Base-by-base conservation (phyloP, 2,888 invertebrate genomes). In the Ennomos quercinarius region DNA sequence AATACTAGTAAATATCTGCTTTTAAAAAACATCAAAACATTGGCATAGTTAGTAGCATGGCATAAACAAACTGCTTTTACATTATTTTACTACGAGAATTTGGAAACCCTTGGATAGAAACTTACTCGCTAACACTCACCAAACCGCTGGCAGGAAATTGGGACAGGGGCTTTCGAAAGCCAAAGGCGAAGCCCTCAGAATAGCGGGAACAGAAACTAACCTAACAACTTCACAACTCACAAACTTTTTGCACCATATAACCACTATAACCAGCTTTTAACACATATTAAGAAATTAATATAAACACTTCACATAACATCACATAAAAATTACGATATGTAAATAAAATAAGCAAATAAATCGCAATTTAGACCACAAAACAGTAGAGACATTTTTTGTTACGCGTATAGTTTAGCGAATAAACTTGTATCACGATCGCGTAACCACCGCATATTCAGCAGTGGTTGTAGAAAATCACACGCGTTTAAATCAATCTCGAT, bases 171-270 rank as follows among this genome's bases (percentile, higher is more conserved):
- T 56, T 49, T 42, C 40, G 47, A 39, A 47, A 49, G 38, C 35
- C 56, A 43, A 42, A 45, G 42, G 53, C 47, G 73, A 73, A 67
- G 71, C 73, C 79, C 74, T 74, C 76, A 79, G 82, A 86, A 66
- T 78, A 91, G 91, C 90, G 89, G 89, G 90, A 90, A 90, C 83
- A 72, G 79, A 87, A 90, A 87, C 87, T 91, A 91, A 91, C 91
- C 91, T 91, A 83, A 62, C 59, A 75, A 74, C 77, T 77, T 79
- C 78, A 72, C 76, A 82, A 78, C 77, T 75, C 80, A 78, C 57
- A 72, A 74, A 68, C 53, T 59, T 76, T 72, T 74, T 67, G 61
- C 68, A 64, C 73, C 63, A 35, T 70, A 27, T 59, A 68, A 68
- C n/a, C n/a, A n/a, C n/a, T n/a, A 17, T 17, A 17, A 17, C 70